Evolutionary conservation across 2,888 invertebrate genomes (phyloP).

Genomic region (Oxyteleia sp.): DNA sequence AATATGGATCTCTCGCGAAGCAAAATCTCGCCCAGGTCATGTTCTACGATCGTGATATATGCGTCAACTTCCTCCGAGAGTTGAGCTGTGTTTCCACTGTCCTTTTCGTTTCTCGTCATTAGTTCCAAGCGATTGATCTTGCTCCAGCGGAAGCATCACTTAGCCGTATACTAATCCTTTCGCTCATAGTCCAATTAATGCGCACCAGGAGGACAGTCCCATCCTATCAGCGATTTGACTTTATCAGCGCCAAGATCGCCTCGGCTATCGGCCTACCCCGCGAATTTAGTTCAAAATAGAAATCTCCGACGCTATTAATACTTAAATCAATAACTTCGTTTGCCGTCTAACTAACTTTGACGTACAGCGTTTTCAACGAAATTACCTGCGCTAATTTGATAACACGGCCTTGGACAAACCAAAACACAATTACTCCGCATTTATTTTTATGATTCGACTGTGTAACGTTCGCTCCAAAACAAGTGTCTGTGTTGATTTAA

Average conservation of each 20-base stretch:
- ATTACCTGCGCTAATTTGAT: conserved; percentile 66
- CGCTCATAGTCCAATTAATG: conserved; percentile 57
- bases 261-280: conserved; percentile 43
- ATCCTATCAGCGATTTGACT: conserved; percentile 28
- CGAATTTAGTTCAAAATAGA: conserved; percentile 65
- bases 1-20: conserved; percentile 5
- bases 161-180: conserved; percentile 34
- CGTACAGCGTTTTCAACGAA: conserved; percentile 49
- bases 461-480: not conserved
- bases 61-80: conserved; percentile 3
- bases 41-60: conserved; percentile 26
- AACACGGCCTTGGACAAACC: conserved; percentile 59
- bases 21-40: too few species aligned
- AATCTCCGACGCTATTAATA: conserved; percentile 67
- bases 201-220: conserved; percentile 34
- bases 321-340: conserved; percentile 70
- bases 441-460: conserved; percentile 37
- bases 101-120: conserved; percentile 59
- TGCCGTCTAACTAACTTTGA: conserved; percentile 52
- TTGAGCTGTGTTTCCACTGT: conserved; percentile 37
- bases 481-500: conserved; percentile 3
- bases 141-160: conserved; percentile 37
- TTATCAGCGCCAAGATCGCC: conserved; percentile 49
- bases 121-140: conserved; percentile 56
- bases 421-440: conserved; percentile 53